Evolutionary conservation across 2,888 invertebrate genomes (phyloP), one percentile per base, ranked within the genome.

Genomic region (Drosophila atripex): DNA sequence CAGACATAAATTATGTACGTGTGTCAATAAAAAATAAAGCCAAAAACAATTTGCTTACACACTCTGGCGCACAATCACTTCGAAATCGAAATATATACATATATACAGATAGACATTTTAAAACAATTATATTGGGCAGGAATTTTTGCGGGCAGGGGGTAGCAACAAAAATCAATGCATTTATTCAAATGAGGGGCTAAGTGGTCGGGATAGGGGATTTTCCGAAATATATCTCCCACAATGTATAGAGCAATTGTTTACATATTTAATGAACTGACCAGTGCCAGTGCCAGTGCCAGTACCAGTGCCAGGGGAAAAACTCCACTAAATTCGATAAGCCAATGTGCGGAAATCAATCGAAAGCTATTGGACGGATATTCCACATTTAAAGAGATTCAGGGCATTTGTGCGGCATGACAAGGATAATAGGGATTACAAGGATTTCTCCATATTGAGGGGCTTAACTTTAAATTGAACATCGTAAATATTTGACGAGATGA

Each of bases 71-170:
- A n/a, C 39, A 7, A n/a, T n/a, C 39, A 39, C 39, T n/a, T n/a
- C 16, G 39, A n/a, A 32, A 32, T 32, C 12, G 12, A 32, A 32
- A 59, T 28, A 43, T 46, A 59, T 23, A 43, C 47, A 41, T 53
- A 51, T 46, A 59, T 23, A 43, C 47, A 41, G 50, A 51, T 56
- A 60, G 56, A 63, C 78, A 80, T 80, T 78, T 78, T 80, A 78
- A 78, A 80, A 78, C 82, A 78, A 80, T 78, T 78, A 80, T 80
- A 76, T 59, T 57, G 70, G 63, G 60, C 51, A 2, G 21, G 21
- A 21, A 2, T 21, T 73, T 72, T 75, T 73, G 58, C 47, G 21
- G n/a, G 35, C 32, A 0, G 8, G 35, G 11, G 21, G 25, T 7
- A 9, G 23, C 6, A 25, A 8, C 25, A 78, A 75, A 76, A 76